Evolutionary conservation across 2,888 invertebrate species (phyloP).

Genomic region (Cataglyphis livida): DNA sequence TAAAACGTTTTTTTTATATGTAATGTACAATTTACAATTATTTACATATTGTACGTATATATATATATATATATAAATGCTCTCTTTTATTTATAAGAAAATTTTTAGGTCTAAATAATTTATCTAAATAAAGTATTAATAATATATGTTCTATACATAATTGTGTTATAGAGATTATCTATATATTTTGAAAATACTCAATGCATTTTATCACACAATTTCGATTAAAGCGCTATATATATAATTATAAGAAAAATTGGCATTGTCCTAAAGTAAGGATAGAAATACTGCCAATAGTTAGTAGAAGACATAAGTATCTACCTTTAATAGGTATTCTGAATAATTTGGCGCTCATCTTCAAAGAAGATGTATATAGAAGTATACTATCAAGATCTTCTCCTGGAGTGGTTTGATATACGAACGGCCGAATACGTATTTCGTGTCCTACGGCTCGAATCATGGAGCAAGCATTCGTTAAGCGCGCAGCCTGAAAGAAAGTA

Average conservation of each 20-base stretch:
- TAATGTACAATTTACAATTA: neutral
- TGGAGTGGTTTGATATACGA: conserved; percentile 92
- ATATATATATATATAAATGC: neutral
- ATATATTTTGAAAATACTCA: neutral
- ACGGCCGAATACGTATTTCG: conserved; percentile 92
- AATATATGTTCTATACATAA: neutral
- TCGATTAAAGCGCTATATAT: neutral
- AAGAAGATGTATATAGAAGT: conserved; percentile 91
- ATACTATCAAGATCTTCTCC: conserved; percentile 92
- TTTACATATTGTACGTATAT: neutral
- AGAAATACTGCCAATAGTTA: conserved; percentile 88
- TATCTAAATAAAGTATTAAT: conserved; percentile 1
- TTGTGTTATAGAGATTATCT: neutral
- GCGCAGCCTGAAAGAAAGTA: conserved; percentile 89
- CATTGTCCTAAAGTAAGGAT: conserved; percentile 91
- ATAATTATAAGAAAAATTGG: conserved; percentile 87
- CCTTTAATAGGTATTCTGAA: conserved; percentile 91
- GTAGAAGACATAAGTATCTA: conserved; percentile 89
- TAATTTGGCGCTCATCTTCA: conserved; percentile 91
- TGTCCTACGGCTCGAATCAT: conserved; percentile 92
- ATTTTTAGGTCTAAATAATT: conserved; percentile 1
- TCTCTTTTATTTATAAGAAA: neutral
- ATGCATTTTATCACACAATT: neutral
- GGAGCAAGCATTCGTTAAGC: conserved; percentile 91
- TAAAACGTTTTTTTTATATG: neutral